A percentile compares a stretch with the other conserved stretches of the same genome.
These are phyloP conservation scores for Morelia viridis DNA, from an alignment of 2,797 vertebrate genomes.

Conservation along the genomic window DNA sequence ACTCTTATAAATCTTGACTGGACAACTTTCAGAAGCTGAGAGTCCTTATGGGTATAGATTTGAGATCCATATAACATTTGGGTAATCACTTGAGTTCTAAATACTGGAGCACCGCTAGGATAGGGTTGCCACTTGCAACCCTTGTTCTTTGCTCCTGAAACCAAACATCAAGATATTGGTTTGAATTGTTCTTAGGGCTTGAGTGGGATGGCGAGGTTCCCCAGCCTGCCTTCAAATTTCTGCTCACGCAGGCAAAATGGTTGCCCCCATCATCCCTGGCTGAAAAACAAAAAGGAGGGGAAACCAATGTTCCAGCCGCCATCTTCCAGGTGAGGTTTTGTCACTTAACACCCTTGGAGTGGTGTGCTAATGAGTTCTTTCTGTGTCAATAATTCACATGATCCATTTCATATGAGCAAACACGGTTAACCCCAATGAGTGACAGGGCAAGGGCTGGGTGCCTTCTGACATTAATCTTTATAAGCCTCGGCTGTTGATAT, in stretches of 20 bases:
- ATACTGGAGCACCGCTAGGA: not conserved
- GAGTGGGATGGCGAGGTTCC: not conserved
- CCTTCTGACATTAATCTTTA: constrained; percentile 59
- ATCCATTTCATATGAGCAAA: constrained; percentile 62
- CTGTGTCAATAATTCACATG: constrained; percentile 51
- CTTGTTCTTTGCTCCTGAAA: not conserved
- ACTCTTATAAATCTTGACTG: not conserved
- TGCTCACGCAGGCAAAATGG: constrained; percentile 47
- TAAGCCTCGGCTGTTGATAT: constrained; percentile 48
- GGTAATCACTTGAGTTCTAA: not conserved
- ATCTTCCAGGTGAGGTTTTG: constrained; percentile 47
- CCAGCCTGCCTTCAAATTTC: not conserved
- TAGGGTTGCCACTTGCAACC: not conserved
- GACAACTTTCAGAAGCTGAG: not conserved
- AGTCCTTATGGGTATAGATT: not conserved
- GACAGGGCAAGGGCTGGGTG: not conserved
- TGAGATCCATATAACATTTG: not conserved
- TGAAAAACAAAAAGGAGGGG: constrained; percentile 26
- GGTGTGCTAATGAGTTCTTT: constrained; percentile 55
- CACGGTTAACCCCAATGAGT: constrained; percentile 38
- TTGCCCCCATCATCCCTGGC: not conserved
- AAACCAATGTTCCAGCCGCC: constrained; percentile 40
- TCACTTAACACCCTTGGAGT: constrained; percentile 41
- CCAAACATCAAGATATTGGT: not conserved
- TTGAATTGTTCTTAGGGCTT: not conserved